Evolutionary conservation across 2,113 vertebrate genomes (phyloP).

Genomic region (Galeopterus variegatus): DNA sequence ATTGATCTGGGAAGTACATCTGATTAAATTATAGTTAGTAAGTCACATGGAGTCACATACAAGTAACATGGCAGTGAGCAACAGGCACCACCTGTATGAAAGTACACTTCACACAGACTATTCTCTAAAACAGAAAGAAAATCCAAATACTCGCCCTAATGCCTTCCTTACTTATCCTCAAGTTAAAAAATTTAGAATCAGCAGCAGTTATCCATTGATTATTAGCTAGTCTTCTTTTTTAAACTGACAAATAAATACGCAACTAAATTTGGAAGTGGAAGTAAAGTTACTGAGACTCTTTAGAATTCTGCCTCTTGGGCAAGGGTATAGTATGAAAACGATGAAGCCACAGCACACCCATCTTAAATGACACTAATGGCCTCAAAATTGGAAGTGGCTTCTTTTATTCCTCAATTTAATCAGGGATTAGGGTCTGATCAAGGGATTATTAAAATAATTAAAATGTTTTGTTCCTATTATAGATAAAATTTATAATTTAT

Average conservation of each 20-base stretch:
- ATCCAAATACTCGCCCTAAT: not conserved
- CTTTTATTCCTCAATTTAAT: slow-evolving; percentile 40
- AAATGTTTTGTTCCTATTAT: not conserved
- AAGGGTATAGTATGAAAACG: not conserved
- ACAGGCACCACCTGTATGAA: rapidly evolving
- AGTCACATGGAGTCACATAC: not conserved
- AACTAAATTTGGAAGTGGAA: not conserved
- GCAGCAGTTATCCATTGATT: not conserved
- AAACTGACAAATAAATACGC: not conserved
- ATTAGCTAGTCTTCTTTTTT: not conserved
- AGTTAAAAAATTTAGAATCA: not conserved
- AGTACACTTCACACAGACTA: rapidly evolving
- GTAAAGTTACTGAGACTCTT: not conserved
- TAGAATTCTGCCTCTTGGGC: slow-evolving; percentile 41
- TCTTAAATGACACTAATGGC: not conserved
- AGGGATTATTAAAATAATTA: slow-evolving; percentile 68
- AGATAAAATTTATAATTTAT: slow-evolving; percentile 7
- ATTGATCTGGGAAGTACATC: not conserved
- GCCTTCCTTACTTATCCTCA: not conserved
- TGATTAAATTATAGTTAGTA: not conserved
- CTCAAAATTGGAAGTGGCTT: not conserved
- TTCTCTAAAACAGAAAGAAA: not conserved
- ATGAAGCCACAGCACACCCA: not conserved
- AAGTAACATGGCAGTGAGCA: not conserved
- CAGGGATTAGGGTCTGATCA: not conserved